Conservation (phyloP, 2,113 vertebrate genomes). For the Rhinogobius similis region DNA sequence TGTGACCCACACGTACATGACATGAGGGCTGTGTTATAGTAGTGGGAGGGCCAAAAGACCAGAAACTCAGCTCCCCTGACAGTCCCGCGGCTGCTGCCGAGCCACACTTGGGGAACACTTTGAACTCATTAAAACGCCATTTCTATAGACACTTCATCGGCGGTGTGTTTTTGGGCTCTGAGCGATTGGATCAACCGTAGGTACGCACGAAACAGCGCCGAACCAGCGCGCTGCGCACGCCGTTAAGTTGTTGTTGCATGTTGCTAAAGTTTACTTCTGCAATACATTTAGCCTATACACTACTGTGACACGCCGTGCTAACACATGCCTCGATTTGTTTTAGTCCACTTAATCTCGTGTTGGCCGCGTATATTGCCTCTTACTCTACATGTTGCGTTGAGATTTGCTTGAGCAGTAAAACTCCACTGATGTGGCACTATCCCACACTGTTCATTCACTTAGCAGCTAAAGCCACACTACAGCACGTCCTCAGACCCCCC, state of each 20-base stretch:
- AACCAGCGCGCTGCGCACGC: not conserved
- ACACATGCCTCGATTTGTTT: not conserved
- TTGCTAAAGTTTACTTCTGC: not conserved
- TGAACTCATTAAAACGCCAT: not conserved
- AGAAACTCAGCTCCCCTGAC: conserved; percentile 6
- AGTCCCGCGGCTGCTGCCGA: not conserved
- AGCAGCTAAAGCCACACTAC: not conserved
- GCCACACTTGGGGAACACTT: not conserved
- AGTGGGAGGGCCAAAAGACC: conserved; percentile 9
- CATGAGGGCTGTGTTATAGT: too few relatives aligned
- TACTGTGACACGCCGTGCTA: not conserved
- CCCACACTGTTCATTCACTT: not conserved
- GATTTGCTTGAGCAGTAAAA: not conserved
- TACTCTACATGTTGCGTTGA: not conserved
- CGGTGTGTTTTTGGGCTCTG: conserved; percentile 4
- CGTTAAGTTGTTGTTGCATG: too few relatives aligned
- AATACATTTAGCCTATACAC: not conserved
- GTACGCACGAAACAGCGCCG: not conserved
- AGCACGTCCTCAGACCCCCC: not conserved
- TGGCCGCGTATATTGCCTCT: not conserved
- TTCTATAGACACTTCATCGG: not conserved
- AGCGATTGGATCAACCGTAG: conserved; percentile 1
- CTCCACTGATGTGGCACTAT: not conserved
- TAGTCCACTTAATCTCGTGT: not conserved
- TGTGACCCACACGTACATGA: too few relatives aligned